Evolutionary conservation across 2,888 invertebrate species (phyloP), one percentile per base, ranked within the genome.

Genomic region (Cerastis leucographa): DNA sequence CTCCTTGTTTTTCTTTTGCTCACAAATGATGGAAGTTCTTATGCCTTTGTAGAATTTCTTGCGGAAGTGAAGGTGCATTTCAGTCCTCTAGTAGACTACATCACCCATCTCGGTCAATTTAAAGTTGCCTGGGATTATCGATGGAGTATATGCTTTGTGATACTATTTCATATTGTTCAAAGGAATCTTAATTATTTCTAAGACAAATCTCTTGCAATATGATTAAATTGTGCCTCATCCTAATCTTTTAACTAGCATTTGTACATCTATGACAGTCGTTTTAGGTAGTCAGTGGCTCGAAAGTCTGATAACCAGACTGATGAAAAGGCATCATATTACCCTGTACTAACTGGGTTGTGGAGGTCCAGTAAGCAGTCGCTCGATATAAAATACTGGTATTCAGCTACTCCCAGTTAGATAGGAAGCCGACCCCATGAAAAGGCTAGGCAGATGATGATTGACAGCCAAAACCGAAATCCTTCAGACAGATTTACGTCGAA

Each of bases 1-100:
- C 19, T 35, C 22, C n/a, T 11, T 68, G 35, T 44, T 68, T 78
- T 78, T 42, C 29, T 62, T 83, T 22, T 19, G 17, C 49, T 54
- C 54, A 42, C 29, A 78, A 78, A 76, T 54, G 51, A 54, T 46
- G 7, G 14, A 54, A 54, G 29, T 42, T 75, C 8, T 25, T 22
- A 22, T 82, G 19, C 4, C 12, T 29, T n/a, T 9, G 7, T 25
- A 8, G 1, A 54, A 74, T 51, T 29, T n/a, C 22, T 42, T 25
- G 19, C 1, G 2, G 40, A 56, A 44, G 19, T 9, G 14, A 22
- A 74, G n/a, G 35, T n/a, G n/a, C 19, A 25, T n/a, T 14, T n/a
- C 0, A n/a, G 12, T 1, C 14, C 22, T 44, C 6, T 70, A 42
- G 22, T 17, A 35, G 1, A 29, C 22, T 22, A 22, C 19, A 29